These are phyloP conservation scores for Sthenelais limicola DNA, from an alignment of 2,888 invertebrate species.

Conservation along the genomic window DNA sequence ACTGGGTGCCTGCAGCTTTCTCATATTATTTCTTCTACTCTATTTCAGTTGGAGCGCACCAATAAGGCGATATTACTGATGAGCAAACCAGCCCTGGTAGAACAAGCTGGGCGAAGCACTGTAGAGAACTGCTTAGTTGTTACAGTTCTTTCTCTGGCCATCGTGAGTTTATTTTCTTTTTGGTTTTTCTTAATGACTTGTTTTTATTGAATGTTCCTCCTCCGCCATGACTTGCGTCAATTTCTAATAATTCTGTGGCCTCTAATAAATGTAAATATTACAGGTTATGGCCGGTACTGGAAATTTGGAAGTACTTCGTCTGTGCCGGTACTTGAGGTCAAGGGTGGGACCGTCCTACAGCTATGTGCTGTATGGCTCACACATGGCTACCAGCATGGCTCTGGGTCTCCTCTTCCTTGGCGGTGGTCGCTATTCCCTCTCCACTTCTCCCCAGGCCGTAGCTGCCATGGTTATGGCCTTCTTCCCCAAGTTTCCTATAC, in stretches of 20 bases:
- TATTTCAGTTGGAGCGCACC: constrained; percentile 78
- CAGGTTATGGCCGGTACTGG: constrained; percentile 95
- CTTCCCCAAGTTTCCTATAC: constrained; percentile 96
- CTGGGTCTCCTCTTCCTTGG: constrained; percentile 94
- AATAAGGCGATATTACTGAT: constrained; percentile 80
- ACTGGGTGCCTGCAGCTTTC: no score
- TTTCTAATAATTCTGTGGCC: no score
- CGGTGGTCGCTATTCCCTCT: constrained; percentile 81
- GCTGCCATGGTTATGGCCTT: constrained; percentile 93
- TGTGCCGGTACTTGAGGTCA: constrained; percentile 87
- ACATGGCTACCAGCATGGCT: constrained; percentile 96
- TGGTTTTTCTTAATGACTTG: no score
- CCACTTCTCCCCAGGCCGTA: constrained; percentile 84
- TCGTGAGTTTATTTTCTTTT: constrained; percentile 76
- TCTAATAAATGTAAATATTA: no score
- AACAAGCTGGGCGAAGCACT: constrained; percentile 90
- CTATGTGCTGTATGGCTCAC: constrained; percentile 87
- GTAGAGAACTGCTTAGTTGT: constrained; percentile 91
- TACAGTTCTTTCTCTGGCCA: constrained; percentile 84
- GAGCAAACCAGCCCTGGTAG: constrained; percentile 81
- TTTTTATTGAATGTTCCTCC: no score
- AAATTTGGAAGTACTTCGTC: constrained; percentile 84
- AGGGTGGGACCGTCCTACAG: constrained; percentile 77
- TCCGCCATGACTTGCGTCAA: no score
- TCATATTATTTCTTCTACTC: no score